A percentile compares a stretch with the other conserved stretches of the same genome.
phyloP scores from a whole-genome alignment of 2,797 vertebrate species.

The Natrix natrix region DNA sequence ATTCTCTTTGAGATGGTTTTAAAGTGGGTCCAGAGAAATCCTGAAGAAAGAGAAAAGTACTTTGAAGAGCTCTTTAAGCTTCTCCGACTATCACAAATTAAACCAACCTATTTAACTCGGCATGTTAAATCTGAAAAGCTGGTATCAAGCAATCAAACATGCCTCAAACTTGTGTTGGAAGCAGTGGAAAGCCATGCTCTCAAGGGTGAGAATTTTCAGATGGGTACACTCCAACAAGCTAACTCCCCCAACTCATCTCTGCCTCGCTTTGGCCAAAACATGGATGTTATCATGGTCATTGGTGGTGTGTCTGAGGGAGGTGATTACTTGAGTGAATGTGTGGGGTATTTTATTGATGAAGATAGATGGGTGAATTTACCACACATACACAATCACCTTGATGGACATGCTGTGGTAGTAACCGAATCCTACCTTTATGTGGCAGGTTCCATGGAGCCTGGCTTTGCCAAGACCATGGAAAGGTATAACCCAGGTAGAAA shows the following conservation, averaged over 20 bases:
- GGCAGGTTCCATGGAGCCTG: constrained; percentile 94
- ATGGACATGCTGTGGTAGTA: constrained; percentile 88
- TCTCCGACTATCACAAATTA: constrained; percentile 89
- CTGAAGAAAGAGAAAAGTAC: constrained; percentile 84
- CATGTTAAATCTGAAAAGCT: constrained; percentile 86
- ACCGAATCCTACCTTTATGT: constrained; percentile 91
- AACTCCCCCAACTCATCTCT: constrained; percentile 71
- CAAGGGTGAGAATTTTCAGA: constrained; percentile 86
- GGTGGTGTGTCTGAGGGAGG: constrained; percentile 93
- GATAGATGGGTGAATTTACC: constrained; percentile 95
- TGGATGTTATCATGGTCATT: constrained; percentile 97
- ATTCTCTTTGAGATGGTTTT: constrained; percentile 89
- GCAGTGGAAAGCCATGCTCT: constrained; percentile 91
- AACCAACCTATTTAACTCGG: constrained; percentile 90
- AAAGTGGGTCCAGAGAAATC: constrained; percentile 89
- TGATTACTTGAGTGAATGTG: constrained; percentile 93
- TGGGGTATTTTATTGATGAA: constrained; percentile 93
- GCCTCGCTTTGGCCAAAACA: constrained; percentile 93
- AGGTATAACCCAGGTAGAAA: constrained; percentile 92
- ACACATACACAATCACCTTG: constrained; percentile 93
- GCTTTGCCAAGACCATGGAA: constrained; percentile 93
- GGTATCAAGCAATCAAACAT: constrained; percentile 81
- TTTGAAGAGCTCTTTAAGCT: constrained; percentile 93
- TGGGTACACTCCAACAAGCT: constrained; percentile 77
- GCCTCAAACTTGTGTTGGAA: constrained; percentile 84